A percentile compares a stretch with the other conserved stretches of the same genome.
Conservation (phyloP, 2,888 invertebrate genomes). For the Hypomecis atomaria region DNA sequence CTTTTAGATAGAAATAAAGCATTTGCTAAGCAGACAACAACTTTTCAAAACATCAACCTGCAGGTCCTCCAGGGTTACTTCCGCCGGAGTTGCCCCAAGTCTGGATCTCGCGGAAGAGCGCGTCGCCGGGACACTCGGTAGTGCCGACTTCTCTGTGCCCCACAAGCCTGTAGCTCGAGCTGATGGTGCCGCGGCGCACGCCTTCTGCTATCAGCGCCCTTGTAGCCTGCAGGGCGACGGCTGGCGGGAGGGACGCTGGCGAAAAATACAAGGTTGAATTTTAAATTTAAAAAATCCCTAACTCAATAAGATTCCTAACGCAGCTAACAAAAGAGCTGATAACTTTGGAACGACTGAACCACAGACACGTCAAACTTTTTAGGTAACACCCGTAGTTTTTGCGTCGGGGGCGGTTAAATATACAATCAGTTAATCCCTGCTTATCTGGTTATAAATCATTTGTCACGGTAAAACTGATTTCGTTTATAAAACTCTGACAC, state of each 20-base stretch:
- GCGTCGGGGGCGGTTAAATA: too few species aligned
- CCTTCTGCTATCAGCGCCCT: slow-evolving; percentile 85
- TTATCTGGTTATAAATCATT: too few species aligned
- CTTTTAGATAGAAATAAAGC: too few species aligned
- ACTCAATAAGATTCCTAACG: too few species aligned
- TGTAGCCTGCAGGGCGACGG: slow-evolving; percentile 79
- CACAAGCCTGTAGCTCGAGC: slow-evolving; percentile 82
- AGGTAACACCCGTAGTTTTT: too few species aligned
- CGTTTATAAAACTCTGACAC: too few species aligned
- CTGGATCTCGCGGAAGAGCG: slow-evolving; percentile 85
- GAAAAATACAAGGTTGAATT: neutral
- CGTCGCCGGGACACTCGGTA: slow-evolving; percentile 88
- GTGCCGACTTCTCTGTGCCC: slow-evolving; percentile 82
- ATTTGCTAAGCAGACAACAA: too few species aligned
- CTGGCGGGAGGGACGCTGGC: slow-evolving; percentile 84
- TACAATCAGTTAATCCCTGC: too few species aligned
- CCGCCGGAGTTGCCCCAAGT: slow-evolving; percentile 80
- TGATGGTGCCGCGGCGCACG: slow-evolving; percentile 84
- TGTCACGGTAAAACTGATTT: too few species aligned
- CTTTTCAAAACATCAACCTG: neutral
- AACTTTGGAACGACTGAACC: too few species aligned
- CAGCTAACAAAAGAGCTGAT: too few species aligned
- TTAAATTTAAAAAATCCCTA: neutral
- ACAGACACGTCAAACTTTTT: too few species aligned
- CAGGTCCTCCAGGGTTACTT: neutral